Base-by-base conservation (phyloP, 2,888 invertebrate genomes). In the Parnassius apollo region DNA sequence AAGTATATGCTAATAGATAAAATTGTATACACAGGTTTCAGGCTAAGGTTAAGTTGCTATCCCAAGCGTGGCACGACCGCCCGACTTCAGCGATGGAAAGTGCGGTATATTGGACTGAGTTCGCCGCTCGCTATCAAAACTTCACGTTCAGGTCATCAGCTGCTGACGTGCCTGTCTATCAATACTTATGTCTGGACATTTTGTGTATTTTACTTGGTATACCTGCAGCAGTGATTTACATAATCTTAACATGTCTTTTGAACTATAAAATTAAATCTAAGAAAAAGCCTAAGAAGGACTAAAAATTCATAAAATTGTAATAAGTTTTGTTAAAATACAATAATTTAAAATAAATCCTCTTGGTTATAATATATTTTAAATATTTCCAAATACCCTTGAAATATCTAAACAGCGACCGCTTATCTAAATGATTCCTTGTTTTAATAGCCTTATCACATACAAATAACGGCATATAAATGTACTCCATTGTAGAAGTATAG, bases 61-160 rank as follows among this genome's bases (percentile, higher is more conserved):
- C 93, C 0, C 78, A 83, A 66, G 71, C 91, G 11, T 93, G 93
- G 84, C 91, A 91, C 56, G 88, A 92, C 68, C 88, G 93, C 0
- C 86, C 92, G 49, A 79, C 85, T 65, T 82, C 90, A 11, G 90
- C 93, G 2, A 69, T 93, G 61, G 88, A 93, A 60, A 88, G 83
- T 8, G 93, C 93, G 59, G 80, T 93, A 69, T 93, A 93, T 81
- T 93, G 93, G 89, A 91, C 92, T 10, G 93, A 94, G 68, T 93
- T 93, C 72, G 89, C 93, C 63, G 82, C 93, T 45, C 77, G 88
- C 12, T 82, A 90, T 65, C 80, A 76, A 42, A 88, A 88, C 18
- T 82, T 85, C 1, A 86, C 89, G 66, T 77, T 91, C 1, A 80
- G 77, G 69, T 77, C 90, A 53, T 72, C 77, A 9, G 78, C 83